Evolutionary conservation across 2,113 vertebrate species (phyloP).

Genomic region (Corapipo altera): DNA sequence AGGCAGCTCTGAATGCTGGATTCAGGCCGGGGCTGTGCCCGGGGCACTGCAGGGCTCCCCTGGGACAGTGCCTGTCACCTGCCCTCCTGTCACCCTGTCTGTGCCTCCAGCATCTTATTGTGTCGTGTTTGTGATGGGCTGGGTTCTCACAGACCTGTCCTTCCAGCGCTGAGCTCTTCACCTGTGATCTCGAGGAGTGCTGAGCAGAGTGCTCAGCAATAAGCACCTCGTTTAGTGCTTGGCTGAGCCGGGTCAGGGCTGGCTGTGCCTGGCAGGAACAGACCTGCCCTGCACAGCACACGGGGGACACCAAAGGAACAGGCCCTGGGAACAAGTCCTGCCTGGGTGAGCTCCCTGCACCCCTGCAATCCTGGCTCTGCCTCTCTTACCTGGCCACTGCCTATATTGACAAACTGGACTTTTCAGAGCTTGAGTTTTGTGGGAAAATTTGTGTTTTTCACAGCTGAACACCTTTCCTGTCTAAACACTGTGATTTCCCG

Average conservation of each 20-base stretch:
- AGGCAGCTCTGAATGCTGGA: neutral
- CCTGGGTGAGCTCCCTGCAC: neutral
- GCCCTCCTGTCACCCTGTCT: neutral
- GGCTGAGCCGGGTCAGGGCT: neutral
- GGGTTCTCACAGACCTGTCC: neutral
- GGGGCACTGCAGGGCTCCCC: fast-evolving
- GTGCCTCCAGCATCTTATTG: neutral
- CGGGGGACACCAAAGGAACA: neutral
- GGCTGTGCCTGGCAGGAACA: neutral
- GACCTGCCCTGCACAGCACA: neutral
- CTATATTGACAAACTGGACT: fast-evolving
- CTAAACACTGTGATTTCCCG: neutral
- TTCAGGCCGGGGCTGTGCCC: neutral
- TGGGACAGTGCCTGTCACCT: neutral
- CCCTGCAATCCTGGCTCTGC: neutral
- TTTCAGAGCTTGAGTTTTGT: neutral
- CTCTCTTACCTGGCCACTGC: neutral
- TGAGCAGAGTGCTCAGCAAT: neutral
- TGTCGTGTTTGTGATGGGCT: fast-evolving
- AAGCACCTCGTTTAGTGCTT: neutral
- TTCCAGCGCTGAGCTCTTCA: neutral
- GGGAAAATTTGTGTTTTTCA: neutral
- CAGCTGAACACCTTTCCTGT: neutral
- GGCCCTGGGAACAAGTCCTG: fast-evolving
- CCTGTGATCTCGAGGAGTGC: neutral